Conservation (phyloP, 2,797 vertebrate species). For the Macropus fuliginosus region DNA sequence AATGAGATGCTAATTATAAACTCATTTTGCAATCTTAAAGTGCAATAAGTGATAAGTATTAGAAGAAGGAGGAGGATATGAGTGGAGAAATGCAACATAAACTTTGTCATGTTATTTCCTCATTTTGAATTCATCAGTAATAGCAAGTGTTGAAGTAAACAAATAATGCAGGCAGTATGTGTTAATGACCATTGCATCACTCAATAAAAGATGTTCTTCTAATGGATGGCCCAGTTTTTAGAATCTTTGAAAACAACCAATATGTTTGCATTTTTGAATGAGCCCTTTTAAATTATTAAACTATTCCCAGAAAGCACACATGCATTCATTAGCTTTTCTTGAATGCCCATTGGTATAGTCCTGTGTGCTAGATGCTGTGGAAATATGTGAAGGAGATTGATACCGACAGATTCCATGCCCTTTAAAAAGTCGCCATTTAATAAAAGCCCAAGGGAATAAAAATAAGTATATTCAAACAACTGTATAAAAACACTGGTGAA, state of each 20-base stretch:
- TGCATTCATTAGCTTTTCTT: neutral
- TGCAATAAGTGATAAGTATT: no score
- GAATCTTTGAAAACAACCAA: neutral
- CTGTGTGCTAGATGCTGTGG: neutral
- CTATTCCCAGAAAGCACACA: no score
- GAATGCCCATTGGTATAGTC: neutral
- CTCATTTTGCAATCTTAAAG: no score
- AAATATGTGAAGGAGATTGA: conserved; percentile 1
- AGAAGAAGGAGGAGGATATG: no score
- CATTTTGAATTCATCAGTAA: conserved; percentile 30
- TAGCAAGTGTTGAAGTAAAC: no score
- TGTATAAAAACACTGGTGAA: neutral
- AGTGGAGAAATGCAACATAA: neutral
- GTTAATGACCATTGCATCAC: neutral
- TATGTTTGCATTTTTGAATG: neutral
- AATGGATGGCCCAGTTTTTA: no score
- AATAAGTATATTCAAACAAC: conserved; percentile 8
- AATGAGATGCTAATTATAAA: no score
- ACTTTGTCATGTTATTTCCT: conserved; percentile 19
- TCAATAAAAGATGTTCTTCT: neutral
- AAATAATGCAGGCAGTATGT: neutral
- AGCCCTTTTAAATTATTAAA: no score
- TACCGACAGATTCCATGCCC: neutral
- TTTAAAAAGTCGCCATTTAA: neutral
- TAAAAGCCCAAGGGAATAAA: neutral